Evolutionary conservation across 2,113 vertebrate genomes (phyloP).

Genomic region (Ginglymostoma cirratum): DNA sequence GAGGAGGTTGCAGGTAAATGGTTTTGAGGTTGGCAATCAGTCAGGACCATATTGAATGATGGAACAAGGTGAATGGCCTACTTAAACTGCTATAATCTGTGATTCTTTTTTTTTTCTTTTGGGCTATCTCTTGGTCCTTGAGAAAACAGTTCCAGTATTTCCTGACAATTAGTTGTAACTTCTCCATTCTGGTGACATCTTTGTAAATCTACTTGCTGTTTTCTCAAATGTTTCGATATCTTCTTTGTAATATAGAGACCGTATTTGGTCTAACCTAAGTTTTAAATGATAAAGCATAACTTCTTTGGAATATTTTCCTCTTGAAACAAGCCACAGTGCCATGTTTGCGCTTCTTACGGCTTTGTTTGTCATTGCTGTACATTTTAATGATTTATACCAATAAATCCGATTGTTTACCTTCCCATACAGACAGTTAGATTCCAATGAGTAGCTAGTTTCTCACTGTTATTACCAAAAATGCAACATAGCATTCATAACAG

Average conservation of each 20-base stretch:
- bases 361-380: neutral
- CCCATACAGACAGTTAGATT: neutral
- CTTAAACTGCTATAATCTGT: too few species aligned
- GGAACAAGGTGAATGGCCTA: too few species aligned
- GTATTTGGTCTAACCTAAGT: neutral
- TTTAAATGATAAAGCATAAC: neutral
- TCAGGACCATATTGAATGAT: too few species aligned
- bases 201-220: neutral
- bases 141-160: neutral
- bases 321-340: neutral
- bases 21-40: too few species aligned
- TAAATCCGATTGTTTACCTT: neutral
- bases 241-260: neutral
- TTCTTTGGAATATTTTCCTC: neutral
- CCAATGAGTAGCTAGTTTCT: neutral
- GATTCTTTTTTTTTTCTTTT: neutral
- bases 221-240: neutral
- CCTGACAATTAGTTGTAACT: neutral
- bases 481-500: neutral
- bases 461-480: neutral
- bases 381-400: neutral
- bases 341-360: neutral
- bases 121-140: neutral
- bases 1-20: too few species aligned
- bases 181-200: neutral